These are phyloP conservation scores for Pocota personata DNA, from an alignment of 2,888 invertebrate species.

Conservation along the genomic window DNA sequence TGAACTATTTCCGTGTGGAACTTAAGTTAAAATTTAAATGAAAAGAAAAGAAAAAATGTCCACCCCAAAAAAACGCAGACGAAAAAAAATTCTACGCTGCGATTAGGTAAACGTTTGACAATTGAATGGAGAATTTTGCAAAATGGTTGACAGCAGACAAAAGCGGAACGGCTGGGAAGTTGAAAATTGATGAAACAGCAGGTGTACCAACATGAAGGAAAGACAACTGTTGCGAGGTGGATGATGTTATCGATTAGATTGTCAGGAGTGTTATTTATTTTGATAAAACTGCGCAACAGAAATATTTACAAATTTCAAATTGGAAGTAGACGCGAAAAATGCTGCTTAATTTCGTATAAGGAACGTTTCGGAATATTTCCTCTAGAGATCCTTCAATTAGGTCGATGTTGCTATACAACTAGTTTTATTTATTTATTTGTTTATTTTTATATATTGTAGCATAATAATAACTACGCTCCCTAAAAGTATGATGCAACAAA, in stretches of 20 bases:
- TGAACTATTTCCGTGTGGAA: conserved; percentile 21
- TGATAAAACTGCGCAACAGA: too few species aligned
- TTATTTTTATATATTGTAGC: too few species aligned
- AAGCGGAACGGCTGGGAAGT: conserved; percentile 59
- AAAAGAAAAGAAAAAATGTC: conserved; percentile 33
- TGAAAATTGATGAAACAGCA: background rate
- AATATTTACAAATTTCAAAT: too few species aligned
- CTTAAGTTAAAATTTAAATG: conserved; percentile 44
- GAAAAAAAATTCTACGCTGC: conserved; percentile 40
- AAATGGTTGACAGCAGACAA: conserved; percentile 68
- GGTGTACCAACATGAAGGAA: conserved; percentile 17
- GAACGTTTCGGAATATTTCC: too few species aligned
- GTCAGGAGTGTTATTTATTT: background rate
- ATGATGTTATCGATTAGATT: background rate
- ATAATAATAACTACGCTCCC: too few species aligned
- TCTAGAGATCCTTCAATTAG: too few species aligned
- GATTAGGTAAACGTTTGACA: conserved; percentile 71
- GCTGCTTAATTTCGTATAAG: too few species aligned
- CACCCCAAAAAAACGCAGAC: conserved; percentile 32
- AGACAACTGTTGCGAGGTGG: conserved; percentile 30
- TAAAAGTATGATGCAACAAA: too few species aligned
- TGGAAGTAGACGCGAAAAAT: too few species aligned
- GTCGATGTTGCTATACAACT: too few species aligned
- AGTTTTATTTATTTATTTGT: too few species aligned
- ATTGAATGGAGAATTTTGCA: conserved; percentile 43